phyloP scores from a whole-genome alignment of 2,888 invertebrate genomes.

The Limnephilus lunatus region DNA sequence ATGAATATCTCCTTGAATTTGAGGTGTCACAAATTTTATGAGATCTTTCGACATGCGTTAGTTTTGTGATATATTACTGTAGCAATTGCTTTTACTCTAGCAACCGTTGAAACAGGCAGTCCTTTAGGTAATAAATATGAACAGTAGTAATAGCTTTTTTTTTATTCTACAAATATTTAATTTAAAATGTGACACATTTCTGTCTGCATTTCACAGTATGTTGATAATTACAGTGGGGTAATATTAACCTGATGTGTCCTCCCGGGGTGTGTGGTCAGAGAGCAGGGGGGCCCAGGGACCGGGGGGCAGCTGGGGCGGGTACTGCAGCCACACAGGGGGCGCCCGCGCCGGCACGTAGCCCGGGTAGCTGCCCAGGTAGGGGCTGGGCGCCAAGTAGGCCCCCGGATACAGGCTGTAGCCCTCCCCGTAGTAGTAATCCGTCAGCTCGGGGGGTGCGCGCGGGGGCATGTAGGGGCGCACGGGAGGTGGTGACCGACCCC shows the following conservation, averaged over 20 bases:
- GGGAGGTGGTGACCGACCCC: constrained; percentile 67
- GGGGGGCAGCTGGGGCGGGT: constrained; percentile 74
- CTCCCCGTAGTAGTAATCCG: constrained; percentile 68
- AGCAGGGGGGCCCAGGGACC: constrained; percentile 78
- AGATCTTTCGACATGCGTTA: too few species aligned
- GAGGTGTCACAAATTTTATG: too few species aligned
- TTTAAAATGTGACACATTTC: background rate
- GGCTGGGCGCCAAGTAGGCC: constrained; percentile 67
- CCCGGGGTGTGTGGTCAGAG: constrained; percentile 77
- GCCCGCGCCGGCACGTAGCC: constrained; percentile 67
- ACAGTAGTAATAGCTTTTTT: too few species aligned
- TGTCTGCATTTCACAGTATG: background rate
- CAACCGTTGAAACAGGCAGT: too few species aligned
- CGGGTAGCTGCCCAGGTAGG: constrained; percentile 54
- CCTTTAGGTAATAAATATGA: too few species aligned
- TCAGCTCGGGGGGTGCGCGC: constrained; percentile 70
- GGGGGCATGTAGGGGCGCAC: constrained; percentile 71
- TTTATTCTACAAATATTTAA: too few species aligned
- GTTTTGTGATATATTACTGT: too few species aligned
- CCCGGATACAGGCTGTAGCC: constrained; percentile 66
- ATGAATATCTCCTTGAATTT: too few species aligned
- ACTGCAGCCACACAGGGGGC: constrained; percentile 75
- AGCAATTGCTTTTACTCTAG: too few species aligned
- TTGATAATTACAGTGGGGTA: background rate
- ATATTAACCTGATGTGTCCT: constrained; percentile 78